Percentiles rank a stretch among this genome's conserved stretches.
These are phyloP conservation scores for Nyctalus aviator DNA, from an alignment of 2,797 vertebrate species.

Conservation along the genomic window DNA sequence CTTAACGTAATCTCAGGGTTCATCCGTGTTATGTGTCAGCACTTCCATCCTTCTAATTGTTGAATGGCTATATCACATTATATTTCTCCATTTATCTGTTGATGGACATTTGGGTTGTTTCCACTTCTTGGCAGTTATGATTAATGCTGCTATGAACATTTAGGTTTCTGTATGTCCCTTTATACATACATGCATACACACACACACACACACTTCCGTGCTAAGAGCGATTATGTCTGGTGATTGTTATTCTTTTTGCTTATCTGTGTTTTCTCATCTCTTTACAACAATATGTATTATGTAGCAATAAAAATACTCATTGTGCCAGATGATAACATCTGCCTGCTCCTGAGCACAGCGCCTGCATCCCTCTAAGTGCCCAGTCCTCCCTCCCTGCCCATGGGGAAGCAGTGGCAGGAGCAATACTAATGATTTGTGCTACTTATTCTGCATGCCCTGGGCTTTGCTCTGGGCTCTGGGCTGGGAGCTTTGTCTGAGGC, in stretches of 20 bases:
- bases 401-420: background rate
- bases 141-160: background rate
- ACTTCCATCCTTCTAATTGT: background rate
- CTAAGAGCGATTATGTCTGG: background rate
- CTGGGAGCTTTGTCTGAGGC: background rate
- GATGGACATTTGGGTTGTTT: background rate
- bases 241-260: background rate
- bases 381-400: background rate
- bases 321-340: background rate
- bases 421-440: background rate
- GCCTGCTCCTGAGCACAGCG: background rate
- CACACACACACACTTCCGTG: background rate
- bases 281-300: background rate
- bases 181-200: background rate
- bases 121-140: background rate
- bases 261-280: constrained; percentile 4
- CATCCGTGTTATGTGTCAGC: background rate
- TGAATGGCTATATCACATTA: background rate
- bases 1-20: background rate
- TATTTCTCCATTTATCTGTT: background rate
- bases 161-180: background rate
- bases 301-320: background rate
- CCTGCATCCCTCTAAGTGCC: rapidly evolving
- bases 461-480: background rate
- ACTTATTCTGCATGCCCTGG: background rate